Evolutionary conservation across 2,113 vertebrate species (phyloP).

Genomic region (Phalacrocorax aristotelis): DNA sequence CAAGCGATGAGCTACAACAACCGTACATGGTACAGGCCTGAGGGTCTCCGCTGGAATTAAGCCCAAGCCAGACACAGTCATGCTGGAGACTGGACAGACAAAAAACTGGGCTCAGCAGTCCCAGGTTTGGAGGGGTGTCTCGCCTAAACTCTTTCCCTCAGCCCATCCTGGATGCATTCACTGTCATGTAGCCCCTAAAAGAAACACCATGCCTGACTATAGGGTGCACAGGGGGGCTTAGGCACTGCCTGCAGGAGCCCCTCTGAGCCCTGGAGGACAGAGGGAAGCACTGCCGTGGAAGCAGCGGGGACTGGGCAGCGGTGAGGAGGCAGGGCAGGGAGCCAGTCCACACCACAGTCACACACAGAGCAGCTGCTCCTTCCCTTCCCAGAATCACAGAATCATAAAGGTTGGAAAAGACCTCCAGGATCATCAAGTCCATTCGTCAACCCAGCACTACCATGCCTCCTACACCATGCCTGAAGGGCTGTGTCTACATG

Average conservation of each 20-base stretch:
- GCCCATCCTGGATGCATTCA: neutral
- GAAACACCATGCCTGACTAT: neutral
- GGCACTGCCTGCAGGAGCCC: neutral
- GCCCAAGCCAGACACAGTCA: neutral
- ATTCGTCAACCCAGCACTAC: too few species aligned
- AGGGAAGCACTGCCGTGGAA: neutral
- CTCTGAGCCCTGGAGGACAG: neutral
- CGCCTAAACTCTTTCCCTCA: neutral
- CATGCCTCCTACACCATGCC: too few species aligned
- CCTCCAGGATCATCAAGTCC: too few species aligned
- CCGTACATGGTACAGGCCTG: neutral
- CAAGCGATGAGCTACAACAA: neutral
- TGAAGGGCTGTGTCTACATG: too few species aligned
- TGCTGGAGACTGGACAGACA: accelerated
- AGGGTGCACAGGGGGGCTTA: neutral
- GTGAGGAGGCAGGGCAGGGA: neutral
- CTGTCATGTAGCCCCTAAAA: neutral
- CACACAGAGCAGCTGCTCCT: neutral
- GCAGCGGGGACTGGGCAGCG: neutral
- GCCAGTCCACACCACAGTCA: neutral
- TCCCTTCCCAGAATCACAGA: neutral
- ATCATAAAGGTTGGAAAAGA: too few species aligned
- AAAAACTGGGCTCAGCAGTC: neutral
- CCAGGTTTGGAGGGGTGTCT: neutral
- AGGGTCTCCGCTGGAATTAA: neutral